phyloP scores from a whole-genome alignment of 2,797 vertebrate species.

The Discoglossus pictus region DNA sequence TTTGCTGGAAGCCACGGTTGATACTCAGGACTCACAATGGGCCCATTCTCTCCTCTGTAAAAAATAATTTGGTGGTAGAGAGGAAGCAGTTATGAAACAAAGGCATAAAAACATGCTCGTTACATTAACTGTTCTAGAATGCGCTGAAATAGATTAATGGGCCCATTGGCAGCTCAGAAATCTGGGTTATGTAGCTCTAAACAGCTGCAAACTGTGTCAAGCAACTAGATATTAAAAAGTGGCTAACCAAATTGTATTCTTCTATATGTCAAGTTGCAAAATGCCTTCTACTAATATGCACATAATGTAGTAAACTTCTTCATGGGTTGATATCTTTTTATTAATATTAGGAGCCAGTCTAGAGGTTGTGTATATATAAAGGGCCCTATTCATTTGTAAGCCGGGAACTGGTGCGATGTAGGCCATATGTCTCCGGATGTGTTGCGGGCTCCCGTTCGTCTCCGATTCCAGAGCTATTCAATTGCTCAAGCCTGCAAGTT shows the following conservation, averaged over 20 bases:
- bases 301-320: too few relatives aligned
- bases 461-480: too few relatives aligned
- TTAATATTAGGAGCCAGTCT: too few relatives aligned
- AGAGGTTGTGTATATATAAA: too few relatives aligned
- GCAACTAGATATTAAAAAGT: slow-evolving; percentile 5
- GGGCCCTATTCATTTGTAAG: too few relatives aligned
- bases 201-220: slow-evolving; percentile 11
- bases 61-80: slow-evolving; percentile 35
- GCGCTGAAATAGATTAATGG: slow-evolving; percentile 28
- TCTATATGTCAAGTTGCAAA: too few relatives aligned
- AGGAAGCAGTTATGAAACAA: slow-evolving; percentile 40
- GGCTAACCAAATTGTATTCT: slow-evolving; percentile 8
- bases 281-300: too few relatives aligned
- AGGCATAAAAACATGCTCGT: slow-evolving; percentile 26
- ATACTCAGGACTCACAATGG: slow-evolving; percentile 32
- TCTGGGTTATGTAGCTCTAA: slow-evolving; percentile 41
- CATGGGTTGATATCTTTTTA: too few relatives aligned
- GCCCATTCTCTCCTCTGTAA: slow-evolving; percentile 23
- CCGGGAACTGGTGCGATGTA: too few relatives aligned
- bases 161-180: slow-evolving; percentile 38
- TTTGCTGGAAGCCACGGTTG: slow-evolving; percentile 36
- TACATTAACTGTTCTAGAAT: slow-evolving; percentile 36
- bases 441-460: too few relatives aligned
- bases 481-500: too few relatives aligned
- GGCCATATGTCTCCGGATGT: too few relatives aligned